Percentiles rank a stretch among this genome's conserved stretches.
phyloP scores from a whole-genome alignment of 2,797 vertebrate genomes.

The Syngnathus acus region DNA sequence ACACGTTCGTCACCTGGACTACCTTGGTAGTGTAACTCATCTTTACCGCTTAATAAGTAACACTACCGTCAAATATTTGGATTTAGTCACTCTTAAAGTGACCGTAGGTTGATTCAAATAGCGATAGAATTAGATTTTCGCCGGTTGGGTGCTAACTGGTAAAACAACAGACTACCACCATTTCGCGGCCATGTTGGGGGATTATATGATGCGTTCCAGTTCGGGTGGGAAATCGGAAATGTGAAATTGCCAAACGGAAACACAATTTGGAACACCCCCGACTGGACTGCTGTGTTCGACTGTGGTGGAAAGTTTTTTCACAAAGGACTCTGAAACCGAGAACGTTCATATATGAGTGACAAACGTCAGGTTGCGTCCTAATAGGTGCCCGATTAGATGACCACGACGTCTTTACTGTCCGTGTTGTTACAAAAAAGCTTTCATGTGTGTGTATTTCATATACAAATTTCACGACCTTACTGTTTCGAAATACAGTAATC shows the following conservation, averaged over 20 bases:
- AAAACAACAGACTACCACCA: slow-evolving; percentile 6
- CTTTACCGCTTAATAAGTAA: slow-evolving; percentile 10
- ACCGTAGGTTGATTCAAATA: not conserved
- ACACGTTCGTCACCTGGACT: slow-evolving; percentile 90
- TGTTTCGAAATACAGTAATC: not conserved
- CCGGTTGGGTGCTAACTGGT: not conserved
- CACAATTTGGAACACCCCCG: not conserved
- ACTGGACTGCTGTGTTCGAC: not conserved
- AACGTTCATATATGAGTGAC: not conserved
- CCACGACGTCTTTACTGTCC: not conserved
- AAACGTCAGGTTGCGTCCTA: not conserved
- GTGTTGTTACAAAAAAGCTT: not conserved
- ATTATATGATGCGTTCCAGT: slow-evolving; percentile 1
- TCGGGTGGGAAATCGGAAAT: not conserved
- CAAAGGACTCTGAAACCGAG: too few species aligned
- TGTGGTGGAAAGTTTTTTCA: not conserved
- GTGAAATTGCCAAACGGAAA: not conserved
- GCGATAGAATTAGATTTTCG: not conserved
- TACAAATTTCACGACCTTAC: not conserved
- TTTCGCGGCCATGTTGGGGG: slow-evolving; percentile 3
- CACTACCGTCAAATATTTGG: accelerated
- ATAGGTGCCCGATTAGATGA: not conserved
- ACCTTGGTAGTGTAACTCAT: slow-evolving; percentile 81
- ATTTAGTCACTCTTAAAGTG: not conserved
- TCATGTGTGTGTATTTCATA: not conserved